Conservation (phyloP, 2,888 invertebrate genomes). For the Rugalucina vietnamica region DNA sequence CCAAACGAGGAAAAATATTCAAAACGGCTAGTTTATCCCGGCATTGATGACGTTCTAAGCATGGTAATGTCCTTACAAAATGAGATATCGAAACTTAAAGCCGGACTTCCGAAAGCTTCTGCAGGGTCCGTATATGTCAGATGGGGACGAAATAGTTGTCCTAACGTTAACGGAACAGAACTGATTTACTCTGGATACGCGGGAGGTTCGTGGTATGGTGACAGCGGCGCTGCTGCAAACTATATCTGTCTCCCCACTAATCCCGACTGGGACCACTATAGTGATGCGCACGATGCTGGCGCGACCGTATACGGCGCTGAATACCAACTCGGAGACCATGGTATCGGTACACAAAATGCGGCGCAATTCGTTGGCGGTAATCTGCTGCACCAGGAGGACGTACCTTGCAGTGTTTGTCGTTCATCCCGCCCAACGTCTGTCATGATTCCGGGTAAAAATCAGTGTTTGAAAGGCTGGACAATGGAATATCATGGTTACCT, state of each 20-base stretch:
- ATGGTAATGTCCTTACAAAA: no score
- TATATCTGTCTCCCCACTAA: slow-evolving; percentile 11
- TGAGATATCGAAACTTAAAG: no score
- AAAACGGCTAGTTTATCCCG: no score
- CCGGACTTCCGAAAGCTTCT: no score
- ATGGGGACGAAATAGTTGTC: background rate
- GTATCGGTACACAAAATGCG: no score
- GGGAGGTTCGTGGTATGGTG: background rate
- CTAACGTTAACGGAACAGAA: no score
- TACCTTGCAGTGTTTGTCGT: slow-evolving; percentile 33
- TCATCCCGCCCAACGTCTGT: background rate
- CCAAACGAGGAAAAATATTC: no score
- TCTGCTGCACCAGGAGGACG: slow-evolving; percentile 19
- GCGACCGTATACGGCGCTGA: slow-evolving; percentile 6
- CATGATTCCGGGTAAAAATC: slow-evolving; percentile 33
- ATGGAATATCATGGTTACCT: slow-evolving; percentile 38
- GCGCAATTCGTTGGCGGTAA: no score
- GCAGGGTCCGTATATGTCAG: background rate
- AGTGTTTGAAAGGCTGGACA: slow-evolving; percentile 33
- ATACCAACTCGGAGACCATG: background rate
- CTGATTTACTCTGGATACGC: slow-evolving; percentile 2
- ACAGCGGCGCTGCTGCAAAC: background rate
- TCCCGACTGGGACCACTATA: background rate
- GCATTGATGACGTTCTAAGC: no score
- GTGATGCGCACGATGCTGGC: background rate